Conservation (phyloP, 1,140 invertebrate species). For the Pseudomyrmex sp. region DNA sequence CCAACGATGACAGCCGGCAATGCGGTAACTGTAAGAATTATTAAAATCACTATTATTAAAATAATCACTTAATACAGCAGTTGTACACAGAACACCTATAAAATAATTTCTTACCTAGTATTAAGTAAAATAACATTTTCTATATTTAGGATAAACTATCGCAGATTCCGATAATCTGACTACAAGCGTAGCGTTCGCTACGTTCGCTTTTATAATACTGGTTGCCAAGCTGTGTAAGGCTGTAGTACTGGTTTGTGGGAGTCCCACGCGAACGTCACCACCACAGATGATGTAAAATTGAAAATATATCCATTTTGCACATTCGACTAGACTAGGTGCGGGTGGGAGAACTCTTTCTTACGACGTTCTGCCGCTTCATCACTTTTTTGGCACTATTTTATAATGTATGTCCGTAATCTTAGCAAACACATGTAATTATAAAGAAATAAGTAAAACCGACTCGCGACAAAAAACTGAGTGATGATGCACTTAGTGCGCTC, state of each 20-base stretch:
- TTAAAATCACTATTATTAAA: not conserved
- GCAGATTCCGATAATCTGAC: constrained; percentile 55
- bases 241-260: not conserved
- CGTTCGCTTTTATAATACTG: constrained; percentile 70
- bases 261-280: too few relatives aligned
- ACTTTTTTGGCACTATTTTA: too few relatives aligned
- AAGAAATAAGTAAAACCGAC: too few relatives aligned
- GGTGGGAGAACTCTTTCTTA: too few relatives aligned
- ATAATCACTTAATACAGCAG: not conserved
- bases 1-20: not conserved
- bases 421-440: too few relatives aligned
- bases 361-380: too few relatives aligned
- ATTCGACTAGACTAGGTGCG: too few relatives aligned
- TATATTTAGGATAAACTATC: not conserved
- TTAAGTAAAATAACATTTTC: constrained; percentile 48
- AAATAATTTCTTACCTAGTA: constrained; percentile 43
- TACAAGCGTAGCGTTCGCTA: not conserved
- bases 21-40: constrained; percentile 24
- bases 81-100: not conserved
- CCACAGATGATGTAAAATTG: too few relatives aligned
- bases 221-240: not conserved
- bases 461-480: too few relatives aligned
- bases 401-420: too few relatives aligned
- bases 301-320: too few relatives aligned
- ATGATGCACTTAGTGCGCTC: too few relatives aligned